phyloP scores from a whole-genome alignment of 2,797 vertebrate species.

The Synanceia verrucosa region DNA sequence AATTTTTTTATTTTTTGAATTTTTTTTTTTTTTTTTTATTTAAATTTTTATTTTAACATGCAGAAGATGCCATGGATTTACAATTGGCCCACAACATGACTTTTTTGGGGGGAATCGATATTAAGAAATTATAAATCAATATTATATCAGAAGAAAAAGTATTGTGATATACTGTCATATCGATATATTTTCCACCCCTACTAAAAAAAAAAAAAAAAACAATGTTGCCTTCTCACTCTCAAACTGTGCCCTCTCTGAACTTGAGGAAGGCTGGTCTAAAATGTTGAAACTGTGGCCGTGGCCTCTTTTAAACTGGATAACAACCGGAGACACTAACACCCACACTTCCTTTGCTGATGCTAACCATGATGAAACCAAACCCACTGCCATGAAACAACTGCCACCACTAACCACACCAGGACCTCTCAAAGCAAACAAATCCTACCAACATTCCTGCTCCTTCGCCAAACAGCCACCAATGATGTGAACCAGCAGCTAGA shows the following conservation, averaged over 20 bases:
- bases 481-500: slow-evolving; percentile 22
- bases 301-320: neutral
- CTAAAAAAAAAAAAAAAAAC: too few relatives aligned
- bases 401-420: slow-evolving; percentile 18
- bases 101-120: too few relatives aligned
- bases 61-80: too few relatives aligned
- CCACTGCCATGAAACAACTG: slow-evolving; percentile 8
- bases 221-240: neutral
- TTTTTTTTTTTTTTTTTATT: too few relatives aligned
- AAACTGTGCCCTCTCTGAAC: neutral
- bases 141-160: too few relatives aligned
- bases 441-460: slow-evolving; percentile 10
- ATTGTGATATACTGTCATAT: too few relatives aligned
- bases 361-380: slow-evolving; percentile 17
- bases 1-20: too few relatives aligned
- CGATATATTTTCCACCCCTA: too few relatives aligned
- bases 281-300: neutral
- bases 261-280: neutral
- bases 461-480: slow-evolving; percentile 16
- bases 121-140: too few relatives aligned
- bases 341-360: slow-evolving; percentile 22
- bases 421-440: slow-evolving; percentile 27
- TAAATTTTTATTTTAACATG: too few relatives aligned
- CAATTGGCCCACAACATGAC: too few relatives aligned
- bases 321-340: slow-evolving; percentile 1